Conservation (phyloP, 2,888 invertebrate genomes). For the Corythucha ciliata region DNA sequence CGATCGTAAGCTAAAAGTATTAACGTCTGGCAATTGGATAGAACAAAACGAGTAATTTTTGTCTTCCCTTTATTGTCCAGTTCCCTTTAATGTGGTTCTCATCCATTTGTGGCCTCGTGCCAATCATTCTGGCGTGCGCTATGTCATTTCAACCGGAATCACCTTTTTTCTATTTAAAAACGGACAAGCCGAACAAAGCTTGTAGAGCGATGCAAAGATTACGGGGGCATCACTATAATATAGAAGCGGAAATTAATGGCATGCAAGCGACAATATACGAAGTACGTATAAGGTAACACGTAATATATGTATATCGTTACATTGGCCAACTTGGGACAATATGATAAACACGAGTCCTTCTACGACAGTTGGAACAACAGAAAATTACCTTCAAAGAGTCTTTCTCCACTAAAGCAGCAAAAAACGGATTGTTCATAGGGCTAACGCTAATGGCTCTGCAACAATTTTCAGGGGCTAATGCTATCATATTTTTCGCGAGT, state of each 20-base stretch:
- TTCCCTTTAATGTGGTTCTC: slow-evolving; percentile 52
- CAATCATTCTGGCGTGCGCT: slow-evolving; percentile 57
- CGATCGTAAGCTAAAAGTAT: slow-evolving; percentile 31
- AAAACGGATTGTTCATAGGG: slow-evolving; percentile 59
- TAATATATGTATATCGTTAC: too few relatives aligned
- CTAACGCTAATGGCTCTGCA: slow-evolving; percentile 82
- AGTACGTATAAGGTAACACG: too few relatives aligned
- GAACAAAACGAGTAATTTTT: too few relatives aligned
- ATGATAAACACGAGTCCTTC: too few relatives aligned
- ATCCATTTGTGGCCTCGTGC: slow-evolving; percentile 54
- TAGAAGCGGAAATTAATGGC: slow-evolving; percentile 53
- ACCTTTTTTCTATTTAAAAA: slow-evolving; percentile 57
- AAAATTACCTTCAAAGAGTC: slow-evolving; percentile 49
- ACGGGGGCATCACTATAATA: slow-evolving; percentile 62
- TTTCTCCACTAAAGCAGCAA: slow-evolving; percentile 52
- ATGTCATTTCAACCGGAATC: slow-evolving; percentile 84
- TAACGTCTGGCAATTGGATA: neutral
- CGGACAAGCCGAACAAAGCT: slow-evolving; percentile 52
- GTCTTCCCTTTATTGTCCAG: too few relatives aligned
- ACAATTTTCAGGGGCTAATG: slow-evolving; percentile 75
- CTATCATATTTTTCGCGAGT: slow-evolving; percentile 69
- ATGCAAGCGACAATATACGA: slow-evolving; percentile 47
- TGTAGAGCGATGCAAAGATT: slow-evolving; percentile 58
- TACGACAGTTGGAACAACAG: slow-evolving; percentile 37
- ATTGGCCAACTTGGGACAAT: too few relatives aligned